Percentiles rank a stretch among this genome's conserved stretches.
Evolutionary conservation across 2,113 vertebrate genomes (phyloP).

Genomic region (Plecturocebus donacophilus): DNA sequence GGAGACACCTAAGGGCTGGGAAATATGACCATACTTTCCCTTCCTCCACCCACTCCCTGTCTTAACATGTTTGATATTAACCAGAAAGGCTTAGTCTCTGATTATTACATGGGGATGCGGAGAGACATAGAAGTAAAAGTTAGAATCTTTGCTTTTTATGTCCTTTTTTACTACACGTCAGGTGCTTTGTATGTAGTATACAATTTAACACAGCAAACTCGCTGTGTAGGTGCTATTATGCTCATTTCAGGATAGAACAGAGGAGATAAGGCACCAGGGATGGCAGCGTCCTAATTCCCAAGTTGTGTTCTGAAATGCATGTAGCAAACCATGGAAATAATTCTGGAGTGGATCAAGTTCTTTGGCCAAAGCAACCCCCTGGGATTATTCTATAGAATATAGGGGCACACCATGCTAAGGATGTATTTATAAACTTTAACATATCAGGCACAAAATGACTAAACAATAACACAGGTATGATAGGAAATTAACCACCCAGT

Average conservation of each 20-base stretch:
- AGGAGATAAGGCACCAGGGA: neutral
- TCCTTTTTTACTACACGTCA: neutral
- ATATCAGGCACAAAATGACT: neutral
- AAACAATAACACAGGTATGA: neutral
- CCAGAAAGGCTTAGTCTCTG: neutral
- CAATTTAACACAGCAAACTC: neutral
- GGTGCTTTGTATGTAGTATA: neutral
- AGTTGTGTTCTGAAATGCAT: neutral
- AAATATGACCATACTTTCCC: fast-evolving
- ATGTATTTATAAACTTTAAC: neutral
- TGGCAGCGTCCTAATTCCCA: neutral
- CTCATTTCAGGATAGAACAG: neutral
- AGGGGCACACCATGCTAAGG: neutral
- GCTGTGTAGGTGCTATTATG: neutral
- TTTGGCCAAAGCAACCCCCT: neutral
- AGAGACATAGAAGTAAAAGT: neutral
- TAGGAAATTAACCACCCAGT: neutral
- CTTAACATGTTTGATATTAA: neutral
- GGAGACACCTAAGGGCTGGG: neutral
- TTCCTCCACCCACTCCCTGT: neutral
- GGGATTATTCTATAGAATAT: neutral
- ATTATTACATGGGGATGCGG: neutral
- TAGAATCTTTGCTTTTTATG: neutral
- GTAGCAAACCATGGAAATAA: neutral
- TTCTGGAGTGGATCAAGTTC: neutral